Evolutionary conservation across 2,888 invertebrate species (phyloP).

Genomic region (Gastracanthus pulcherrimus): DNA sequence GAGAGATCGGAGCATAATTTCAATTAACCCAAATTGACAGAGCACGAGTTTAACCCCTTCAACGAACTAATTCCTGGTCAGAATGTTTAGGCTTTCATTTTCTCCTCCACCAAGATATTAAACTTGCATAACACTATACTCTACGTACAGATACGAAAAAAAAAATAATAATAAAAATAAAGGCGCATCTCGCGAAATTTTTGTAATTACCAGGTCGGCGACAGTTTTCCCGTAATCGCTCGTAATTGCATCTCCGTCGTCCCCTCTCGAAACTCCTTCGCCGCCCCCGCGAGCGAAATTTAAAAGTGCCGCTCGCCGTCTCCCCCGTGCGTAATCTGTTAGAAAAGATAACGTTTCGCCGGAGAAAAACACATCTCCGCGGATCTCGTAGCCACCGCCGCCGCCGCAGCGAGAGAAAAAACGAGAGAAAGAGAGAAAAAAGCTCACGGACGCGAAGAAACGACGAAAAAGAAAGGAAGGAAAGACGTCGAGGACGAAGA

Average conservation of each 20-base stretch:
- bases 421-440: background rate
- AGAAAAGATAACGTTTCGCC: slow-evolving; percentile 23
- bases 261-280: background rate
- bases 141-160: background rate
- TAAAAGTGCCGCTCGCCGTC: slow-evolving; percentile 30
- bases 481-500: background rate
- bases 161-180: too few relatives aligned
- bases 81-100: too few relatives aligned
- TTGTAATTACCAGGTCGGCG: background rate
- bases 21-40: too few relatives aligned
- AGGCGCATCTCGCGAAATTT: too few relatives aligned
- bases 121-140: background rate
- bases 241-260: slow-evolving; percentile 29
- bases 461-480: background rate
- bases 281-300: slow-evolving; percentile 16
- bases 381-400: background rate
- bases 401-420: too few relatives aligned
- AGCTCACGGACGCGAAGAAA: background rate
- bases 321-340: slow-evolving; percentile 41
- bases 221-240: slow-evolving; percentile 37
- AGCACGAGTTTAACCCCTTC: too few relatives aligned
- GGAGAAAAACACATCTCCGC: slow-evolving; percentile 8
- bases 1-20: too few relatives aligned
- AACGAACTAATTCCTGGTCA: too few relatives aligned
- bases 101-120: background rate